A percentile compares a stretch with the other conserved stretches of the same genome.
phyloP scores from a whole-genome alignment of 2,113 vertebrate genomes.

The Onychostoma macrolepis region DNA sequence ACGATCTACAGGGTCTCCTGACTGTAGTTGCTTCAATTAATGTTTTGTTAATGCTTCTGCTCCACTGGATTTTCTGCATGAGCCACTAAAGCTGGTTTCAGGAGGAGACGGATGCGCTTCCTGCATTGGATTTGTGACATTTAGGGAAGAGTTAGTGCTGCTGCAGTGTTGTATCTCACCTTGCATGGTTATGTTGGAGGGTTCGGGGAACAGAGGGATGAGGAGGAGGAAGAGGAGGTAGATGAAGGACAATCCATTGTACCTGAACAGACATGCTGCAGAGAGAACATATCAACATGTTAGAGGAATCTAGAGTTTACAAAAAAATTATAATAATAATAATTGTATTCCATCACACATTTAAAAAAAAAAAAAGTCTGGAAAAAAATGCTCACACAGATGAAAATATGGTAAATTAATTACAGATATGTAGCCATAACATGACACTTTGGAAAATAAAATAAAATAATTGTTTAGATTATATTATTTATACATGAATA shows the following conservation, averaged over 20 bases:
- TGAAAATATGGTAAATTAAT: background rate
- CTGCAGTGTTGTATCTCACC: conserved; percentile 78
- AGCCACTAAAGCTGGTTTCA: background rate
- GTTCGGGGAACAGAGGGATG: conserved; percentile 93
- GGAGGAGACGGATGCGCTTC: background rate
- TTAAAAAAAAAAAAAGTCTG: background rate
- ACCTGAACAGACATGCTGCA: conserved; percentile 95
- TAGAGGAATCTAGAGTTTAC: background rate
- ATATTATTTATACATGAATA: too few relatives aligned
- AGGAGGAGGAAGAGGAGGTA: conserved; percentile 99
- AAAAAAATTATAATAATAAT: too few relatives aligned
- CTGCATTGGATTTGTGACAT: conserved; percentile 33
- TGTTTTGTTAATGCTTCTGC: background rate
- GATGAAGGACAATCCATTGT: conserved; percentile 96
- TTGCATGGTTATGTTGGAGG: conserved; percentile 91
- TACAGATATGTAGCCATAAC: background rate
- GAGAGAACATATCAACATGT: conserved; percentile 49
- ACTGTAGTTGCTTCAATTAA: background rate
- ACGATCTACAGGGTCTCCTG: background rate
- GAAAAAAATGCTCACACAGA: background rate
- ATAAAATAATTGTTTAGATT: too few relatives aligned
- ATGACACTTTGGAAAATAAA: too few relatives aligned
- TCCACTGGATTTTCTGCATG: background rate
- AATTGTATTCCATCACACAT: background rate
- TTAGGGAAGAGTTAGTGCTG: conserved; percentile 1